Evolutionary conservation across 2,888 invertebrate species (phyloP).

Genomic region (Leptopilina myrica): DNA sequence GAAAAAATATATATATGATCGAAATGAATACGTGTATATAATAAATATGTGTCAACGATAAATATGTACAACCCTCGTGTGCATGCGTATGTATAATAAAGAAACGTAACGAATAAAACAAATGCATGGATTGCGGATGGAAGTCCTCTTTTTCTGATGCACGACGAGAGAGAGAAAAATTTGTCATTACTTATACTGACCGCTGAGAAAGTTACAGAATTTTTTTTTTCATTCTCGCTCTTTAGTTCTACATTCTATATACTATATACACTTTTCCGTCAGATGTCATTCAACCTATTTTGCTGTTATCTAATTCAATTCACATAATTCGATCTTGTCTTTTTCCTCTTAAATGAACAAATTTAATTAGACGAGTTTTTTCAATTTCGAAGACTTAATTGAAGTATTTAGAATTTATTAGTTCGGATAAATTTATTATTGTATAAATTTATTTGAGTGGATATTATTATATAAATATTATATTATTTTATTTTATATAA

Average conservation of each 20-base stretch:
- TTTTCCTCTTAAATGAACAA: too few species aligned
- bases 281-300: constrained; percentile 8
- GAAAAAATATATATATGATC: background rate
- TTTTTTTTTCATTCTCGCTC: background rate
- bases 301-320: background rate
- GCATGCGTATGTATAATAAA: background rate
- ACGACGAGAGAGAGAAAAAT: background rate
- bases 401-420: too few species aligned
- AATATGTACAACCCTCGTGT: background rate
- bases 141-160: background rate
- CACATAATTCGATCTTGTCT: too few species aligned
- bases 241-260: background rate
- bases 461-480: too few species aligned
- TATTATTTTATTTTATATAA: too few species aligned
- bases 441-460: too few species aligned
- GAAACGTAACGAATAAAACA: constrained; percentile 9
- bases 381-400: too few species aligned
- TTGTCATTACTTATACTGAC: constrained; percentile 21
- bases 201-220: constrained; percentile 24
- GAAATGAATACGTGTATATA: constrained; percentile 4
- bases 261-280: constrained; percentile 2
- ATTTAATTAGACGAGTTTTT: too few species aligned
- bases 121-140: constrained; percentile 18
- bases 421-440: too few species aligned
- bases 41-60: constrained; percentile 23